Conservation (phyloP, 2,797 vertebrate species). For the Numenius phaeopus region DNA sequence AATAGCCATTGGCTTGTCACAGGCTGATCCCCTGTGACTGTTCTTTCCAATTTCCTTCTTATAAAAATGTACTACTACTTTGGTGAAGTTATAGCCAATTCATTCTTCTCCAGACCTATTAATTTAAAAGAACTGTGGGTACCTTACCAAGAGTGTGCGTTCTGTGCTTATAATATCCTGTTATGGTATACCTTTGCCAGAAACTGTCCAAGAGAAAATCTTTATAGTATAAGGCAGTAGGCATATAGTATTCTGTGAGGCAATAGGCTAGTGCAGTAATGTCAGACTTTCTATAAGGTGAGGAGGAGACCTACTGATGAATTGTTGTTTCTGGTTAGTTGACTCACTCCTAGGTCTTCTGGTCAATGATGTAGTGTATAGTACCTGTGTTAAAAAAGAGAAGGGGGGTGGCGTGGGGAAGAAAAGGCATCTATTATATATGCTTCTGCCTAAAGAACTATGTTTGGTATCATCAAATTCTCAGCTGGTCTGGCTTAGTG, state of each 20-base stretch:
- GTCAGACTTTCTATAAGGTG: background rate
- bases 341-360: background rate
- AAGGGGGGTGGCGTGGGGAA: background rate
- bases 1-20: background rate
- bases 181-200: background rate
- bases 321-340: background rate
- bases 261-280: background rate
- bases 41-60: background rate
- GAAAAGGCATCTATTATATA: rapidly evolving
- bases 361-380: background rate
- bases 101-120: background rate
- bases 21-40: background rate
- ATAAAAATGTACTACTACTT: background rate
- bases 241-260: background rate
- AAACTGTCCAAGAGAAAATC: background rate
- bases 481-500: background rate
- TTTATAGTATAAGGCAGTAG: background rate
- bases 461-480: background rate
- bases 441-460: background rate
- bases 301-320: background rate
- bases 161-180: background rate
- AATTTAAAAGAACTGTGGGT: background rate
- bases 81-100: background rate
- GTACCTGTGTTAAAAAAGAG: background rate
- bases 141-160: background rate